phyloP scores from a whole-genome alignment of 2,888 invertebrate genomes.

The Galeruca laticollis region DNA sequence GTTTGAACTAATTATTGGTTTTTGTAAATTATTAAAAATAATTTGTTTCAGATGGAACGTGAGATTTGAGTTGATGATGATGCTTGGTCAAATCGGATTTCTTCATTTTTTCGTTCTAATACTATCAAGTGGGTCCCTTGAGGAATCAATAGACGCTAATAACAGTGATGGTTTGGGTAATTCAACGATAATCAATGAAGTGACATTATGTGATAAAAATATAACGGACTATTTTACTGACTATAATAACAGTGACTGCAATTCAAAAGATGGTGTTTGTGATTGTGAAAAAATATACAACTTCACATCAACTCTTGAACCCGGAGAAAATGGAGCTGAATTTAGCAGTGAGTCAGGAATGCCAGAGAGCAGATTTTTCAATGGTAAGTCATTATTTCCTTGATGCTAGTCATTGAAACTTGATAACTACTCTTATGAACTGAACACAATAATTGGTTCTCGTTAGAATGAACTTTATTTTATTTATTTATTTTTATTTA shows the following conservation, averaged over 20 bases:
- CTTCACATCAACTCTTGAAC: background rate
- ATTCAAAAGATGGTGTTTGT: background rate
- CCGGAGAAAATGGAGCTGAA: background rate
- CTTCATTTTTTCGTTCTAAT: background rate
- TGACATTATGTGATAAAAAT: background rate
- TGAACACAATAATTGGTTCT: background rate
- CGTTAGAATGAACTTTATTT: too few relatives aligned
- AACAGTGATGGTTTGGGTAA: background rate
- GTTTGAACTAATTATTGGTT: too few relatives aligned
- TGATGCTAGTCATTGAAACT: background rate
- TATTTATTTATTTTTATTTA: too few relatives aligned
- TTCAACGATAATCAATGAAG: background rate
- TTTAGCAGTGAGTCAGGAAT: background rate
- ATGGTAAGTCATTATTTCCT: background rate
- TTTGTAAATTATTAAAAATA: too few relatives aligned
- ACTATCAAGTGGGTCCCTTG: background rate
- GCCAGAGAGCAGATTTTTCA: background rate
- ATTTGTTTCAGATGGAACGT: background rate
- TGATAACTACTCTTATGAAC: background rate
- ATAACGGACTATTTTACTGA: background rate
- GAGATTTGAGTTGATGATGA: background rate
- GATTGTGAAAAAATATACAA: background rate
- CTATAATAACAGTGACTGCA: background rate
- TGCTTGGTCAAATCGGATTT: background rate
- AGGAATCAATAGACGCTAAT: background rate